phyloP scores from a whole-genome alignment of 2,113 vertebrate genomes.

The Grammomys surdaster region DNA sequence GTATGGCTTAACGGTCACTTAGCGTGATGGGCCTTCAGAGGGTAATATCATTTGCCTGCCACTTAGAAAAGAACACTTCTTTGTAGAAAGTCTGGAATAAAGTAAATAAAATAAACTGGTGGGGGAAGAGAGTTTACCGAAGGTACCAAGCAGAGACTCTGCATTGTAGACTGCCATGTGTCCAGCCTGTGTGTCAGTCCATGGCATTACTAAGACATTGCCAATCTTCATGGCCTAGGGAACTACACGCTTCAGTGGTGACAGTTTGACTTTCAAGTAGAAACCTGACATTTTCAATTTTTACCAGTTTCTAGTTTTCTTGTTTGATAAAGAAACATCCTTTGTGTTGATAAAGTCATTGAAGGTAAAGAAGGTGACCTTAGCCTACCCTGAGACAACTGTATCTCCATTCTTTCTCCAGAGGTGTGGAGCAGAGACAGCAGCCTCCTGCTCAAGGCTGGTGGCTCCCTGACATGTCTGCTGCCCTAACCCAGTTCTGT shows the following conservation, averaged over 20 bases:
- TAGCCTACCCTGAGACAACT: neutral
- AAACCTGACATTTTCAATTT: neutral
- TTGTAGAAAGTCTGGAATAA: conserved; percentile 70
- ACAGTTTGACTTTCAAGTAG: neutral
- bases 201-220: neutral
- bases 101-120: conserved; percentile 39
- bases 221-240: neutral
- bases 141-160: conserved; percentile 2
- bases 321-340: neutral
- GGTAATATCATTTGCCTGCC: conserved; percentile 73
- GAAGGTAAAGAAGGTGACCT: neutral
- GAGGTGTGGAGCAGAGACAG: accelerated
- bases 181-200: neutral
- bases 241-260: neutral
- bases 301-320: neutral
- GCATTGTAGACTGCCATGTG: neutral
- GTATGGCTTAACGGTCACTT: conserved; percentile 77
- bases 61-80: conserved; percentile 75
- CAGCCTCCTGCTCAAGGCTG: neutral
- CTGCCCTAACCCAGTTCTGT: neutral
- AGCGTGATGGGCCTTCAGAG: conserved; percentile 73
- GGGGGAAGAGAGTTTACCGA: conserved; percentile 42
- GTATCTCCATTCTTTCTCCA: neutral
- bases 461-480: neutral
- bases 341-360: neutral